A percentile compares a stretch with the other conserved stretches of the same genome.
Evolutionary conservation across 2,797 vertebrate genomes (phyloP).

Genomic region (Melanotaenia trifasciata): DNA sequence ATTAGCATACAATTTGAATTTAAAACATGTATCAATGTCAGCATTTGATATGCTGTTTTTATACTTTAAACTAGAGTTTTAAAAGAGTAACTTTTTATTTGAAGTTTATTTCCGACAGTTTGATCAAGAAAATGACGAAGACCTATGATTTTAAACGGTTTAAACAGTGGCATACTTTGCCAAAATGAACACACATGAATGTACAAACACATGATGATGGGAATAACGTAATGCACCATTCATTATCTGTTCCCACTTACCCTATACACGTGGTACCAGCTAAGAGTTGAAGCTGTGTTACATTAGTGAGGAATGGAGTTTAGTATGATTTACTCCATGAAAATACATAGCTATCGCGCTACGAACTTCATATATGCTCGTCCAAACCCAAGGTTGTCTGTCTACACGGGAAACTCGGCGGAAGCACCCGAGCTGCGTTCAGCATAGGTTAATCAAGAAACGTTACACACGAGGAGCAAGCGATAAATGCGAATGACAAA

Average conservation of each 20-base stretch:
- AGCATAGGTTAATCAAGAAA: not conserved
- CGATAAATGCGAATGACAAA: not conserved
- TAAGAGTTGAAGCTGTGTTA: not conserved
- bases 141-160: no score
- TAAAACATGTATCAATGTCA: not conserved
- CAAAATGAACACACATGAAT: no score
- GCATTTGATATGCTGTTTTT: not conserved
- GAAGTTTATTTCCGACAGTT: no score
- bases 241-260: constrained; percentile 35
- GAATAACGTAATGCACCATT: not conserved
- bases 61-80: not conserved
- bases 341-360: not conserved
- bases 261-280: not conserved
- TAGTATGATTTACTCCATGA: not conserved
- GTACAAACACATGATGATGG: not conserved
- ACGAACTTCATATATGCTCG: not conserved
- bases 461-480: accelerated
- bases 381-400: constrained; percentile 32
- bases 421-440: constrained; percentile 24
- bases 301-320: not conserved
- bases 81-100: not conserved
- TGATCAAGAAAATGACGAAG: no score
- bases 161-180: no score
- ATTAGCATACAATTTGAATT: not conserved
- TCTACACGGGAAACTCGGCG: not conserved